A percentile compares a stretch with the other conserved stretches of the same genome.
phyloP scores from a whole-genome alignment of 1,140 invertebrate species.

The Tetramorium alpestre region DNA sequence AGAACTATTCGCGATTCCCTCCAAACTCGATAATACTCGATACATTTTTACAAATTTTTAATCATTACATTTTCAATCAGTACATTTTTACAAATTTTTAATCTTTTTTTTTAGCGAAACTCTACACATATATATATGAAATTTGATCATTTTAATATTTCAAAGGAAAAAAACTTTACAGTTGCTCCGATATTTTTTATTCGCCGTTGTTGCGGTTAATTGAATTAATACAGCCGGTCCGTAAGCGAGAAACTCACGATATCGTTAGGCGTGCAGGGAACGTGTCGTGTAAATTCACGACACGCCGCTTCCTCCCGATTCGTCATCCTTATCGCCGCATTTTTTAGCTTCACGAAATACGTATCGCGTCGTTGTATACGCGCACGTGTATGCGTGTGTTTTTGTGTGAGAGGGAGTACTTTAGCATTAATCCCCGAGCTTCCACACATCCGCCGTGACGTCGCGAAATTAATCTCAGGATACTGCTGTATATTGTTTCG shows the following conservation, averaged over 20 bases:
- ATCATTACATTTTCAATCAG: not conserved
- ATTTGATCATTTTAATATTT: not conserved
- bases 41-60: not conserved
- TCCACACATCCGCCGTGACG: conserved; percentile 30
- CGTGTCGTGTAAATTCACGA: conserved; percentile 44
- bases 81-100: not conserved
- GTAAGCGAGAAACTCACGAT: conserved; percentile 6
- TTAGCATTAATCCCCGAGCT: conserved; percentile 42
- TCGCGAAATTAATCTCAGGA: conserved; percentile 59
- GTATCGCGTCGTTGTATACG: not conserved
- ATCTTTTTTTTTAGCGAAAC: not conserved
- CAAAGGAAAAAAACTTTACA: not conserved
- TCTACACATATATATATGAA: not conserved
- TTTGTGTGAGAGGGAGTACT: not conserved
- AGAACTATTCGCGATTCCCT: not conserved
- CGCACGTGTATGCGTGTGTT: not conserved
- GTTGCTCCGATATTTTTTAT: not conserved
- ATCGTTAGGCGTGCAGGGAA: conserved; percentile 1
- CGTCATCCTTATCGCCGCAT: conserved; percentile 52
- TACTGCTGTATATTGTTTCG: conserved; percentile 46
- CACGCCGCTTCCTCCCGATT: conserved; percentile 47
- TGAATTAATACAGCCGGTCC: conserved; percentile 34
- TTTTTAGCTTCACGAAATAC: conserved; percentile 18
- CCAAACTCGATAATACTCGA: not conserved
- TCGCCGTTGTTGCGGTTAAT: not conserved